A percentile compares a stretch with the other conserved stretches of the same genome.
Evolutionary conservation across 2,888 invertebrate species (phyloP).

Genomic region (Diarsia dahlii): DNA sequence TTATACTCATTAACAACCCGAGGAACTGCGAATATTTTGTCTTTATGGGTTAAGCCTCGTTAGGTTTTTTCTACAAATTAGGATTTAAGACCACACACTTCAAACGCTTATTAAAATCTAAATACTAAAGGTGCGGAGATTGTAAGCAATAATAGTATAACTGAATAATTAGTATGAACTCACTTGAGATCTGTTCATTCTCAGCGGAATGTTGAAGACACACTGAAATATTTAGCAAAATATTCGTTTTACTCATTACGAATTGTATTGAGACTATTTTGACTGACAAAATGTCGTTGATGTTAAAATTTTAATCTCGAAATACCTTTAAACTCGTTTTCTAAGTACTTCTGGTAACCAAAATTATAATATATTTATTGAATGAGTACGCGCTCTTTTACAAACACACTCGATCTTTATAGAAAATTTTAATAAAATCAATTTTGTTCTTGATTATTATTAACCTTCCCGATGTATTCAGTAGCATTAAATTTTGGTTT

Average conservation of each 20-base stretch:
- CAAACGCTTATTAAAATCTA: conserved; percentile 44
- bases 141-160: conserved; percentile 63
- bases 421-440: conserved; percentile 44
- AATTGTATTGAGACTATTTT: conserved; percentile 43
- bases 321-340: conserved; percentile 40
- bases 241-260: conserved; percentile 42
- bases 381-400: conserved; percentile 7
- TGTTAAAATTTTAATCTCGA: conserved; percentile 29
- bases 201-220: conserved; percentile 58
- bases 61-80: conserved; percentile 38
- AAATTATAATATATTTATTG: conserved; percentile 27
- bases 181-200: conserved; percentile 36
- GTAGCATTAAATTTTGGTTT: conserved; percentile 44
- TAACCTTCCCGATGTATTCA: conserved; percentile 40
- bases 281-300: conserved; percentile 44
- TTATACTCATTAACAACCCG: conserved; percentile 38
- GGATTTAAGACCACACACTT: conserved; percentile 46
- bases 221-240: conserved; percentile 37
- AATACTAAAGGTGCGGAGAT: conserved; percentile 37
- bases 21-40: conserved; percentile 25
- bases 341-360: conserved; percentile 39
- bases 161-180: conserved; percentile 23
- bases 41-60: neutral
- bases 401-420: conserved; percentile 9
- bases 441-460: conserved; percentile 44